These are phyloP conservation scores for Empidonax traillii DNA, from an alignment of 2,113 vertebrate species.

Conservation along the genomic window DNA sequence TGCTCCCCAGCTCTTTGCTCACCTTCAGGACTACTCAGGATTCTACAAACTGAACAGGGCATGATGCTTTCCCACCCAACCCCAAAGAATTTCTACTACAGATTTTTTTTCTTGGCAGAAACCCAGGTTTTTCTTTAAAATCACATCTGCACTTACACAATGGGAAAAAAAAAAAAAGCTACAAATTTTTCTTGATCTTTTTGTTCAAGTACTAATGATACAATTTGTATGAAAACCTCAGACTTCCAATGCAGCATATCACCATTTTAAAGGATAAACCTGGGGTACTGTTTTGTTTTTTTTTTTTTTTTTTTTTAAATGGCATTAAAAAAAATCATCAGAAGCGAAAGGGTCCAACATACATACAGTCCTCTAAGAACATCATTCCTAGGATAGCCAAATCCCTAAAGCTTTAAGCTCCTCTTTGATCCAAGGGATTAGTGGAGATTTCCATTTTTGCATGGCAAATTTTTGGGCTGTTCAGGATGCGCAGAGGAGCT, in stretches of 20 bases:
- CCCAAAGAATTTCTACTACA: neutral
- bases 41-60: neutral
- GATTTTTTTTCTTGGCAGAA: neutral
- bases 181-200: neutral
- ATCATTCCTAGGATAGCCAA: neutral
- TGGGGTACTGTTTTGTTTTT: neutral
- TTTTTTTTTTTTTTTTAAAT: neutral
- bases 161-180: neutral
- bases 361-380: neutral
- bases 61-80: neutral
- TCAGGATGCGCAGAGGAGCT: neutral
- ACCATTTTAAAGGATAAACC: neutral
- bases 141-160: neutral
- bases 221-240: neutral
- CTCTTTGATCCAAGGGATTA: conserved; percentile 39
- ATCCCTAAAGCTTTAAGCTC: conserved; percentile 23
- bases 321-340: neutral
- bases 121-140: neutral
- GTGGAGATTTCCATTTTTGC: conserved; percentile 11
- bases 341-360: neutral
- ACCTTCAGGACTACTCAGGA: neutral
- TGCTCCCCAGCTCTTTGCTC: neutral
- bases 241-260: neutral
- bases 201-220: neutral
- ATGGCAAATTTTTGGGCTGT: neutral